A percentile compares a stretch with the other conserved stretches of the same genome.
These are phyloP conservation scores for Antedon mediterranea DNA, from an alignment of 53 echinoderm and acorn worm genomes.

Conservation along the genomic window DNA sequence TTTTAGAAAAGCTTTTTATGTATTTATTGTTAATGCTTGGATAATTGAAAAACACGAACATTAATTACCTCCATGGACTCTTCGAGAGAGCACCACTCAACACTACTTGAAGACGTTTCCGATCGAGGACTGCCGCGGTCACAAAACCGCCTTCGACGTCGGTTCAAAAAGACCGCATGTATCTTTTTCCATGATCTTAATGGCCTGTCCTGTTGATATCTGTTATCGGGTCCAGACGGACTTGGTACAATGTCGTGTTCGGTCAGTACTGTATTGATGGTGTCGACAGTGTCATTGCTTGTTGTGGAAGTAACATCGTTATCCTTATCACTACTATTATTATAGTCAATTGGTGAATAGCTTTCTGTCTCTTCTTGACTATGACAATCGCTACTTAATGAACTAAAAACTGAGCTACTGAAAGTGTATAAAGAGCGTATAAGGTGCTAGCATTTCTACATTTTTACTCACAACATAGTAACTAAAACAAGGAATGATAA, in stretches of 20 bases:
- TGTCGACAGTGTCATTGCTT: not conserved
- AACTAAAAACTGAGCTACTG: not conserved
- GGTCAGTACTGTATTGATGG: not conserved
- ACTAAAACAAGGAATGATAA: too few relatives aligned
- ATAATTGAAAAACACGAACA: too few relatives aligned
- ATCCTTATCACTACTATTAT: not conserved
- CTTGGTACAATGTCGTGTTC: not conserved
- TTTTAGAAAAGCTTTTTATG: too few relatives aligned
- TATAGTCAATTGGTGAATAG: not conserved
- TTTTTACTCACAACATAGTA: too few relatives aligned
- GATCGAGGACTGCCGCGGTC: not conserved
- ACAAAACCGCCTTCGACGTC: not conserved
- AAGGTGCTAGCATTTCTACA: too few relatives aligned
- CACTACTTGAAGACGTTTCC: not conserved
- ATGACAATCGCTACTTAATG: not conserved
- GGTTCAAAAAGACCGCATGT: not conserved
- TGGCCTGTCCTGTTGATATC: not conserved
- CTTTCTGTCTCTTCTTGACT: not conserved
- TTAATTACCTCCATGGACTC: not conserved
- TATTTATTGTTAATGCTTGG: too few relatives aligned
- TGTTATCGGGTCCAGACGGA: not conserved
- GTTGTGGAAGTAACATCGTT: not conserved
- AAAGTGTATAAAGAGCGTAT: not conserved
- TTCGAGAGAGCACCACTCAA: not conserved
- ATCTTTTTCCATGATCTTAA: not conserved